Base-by-base conservation (phyloP, 2,888 invertebrate species). In the Morpho helenor region DNA sequence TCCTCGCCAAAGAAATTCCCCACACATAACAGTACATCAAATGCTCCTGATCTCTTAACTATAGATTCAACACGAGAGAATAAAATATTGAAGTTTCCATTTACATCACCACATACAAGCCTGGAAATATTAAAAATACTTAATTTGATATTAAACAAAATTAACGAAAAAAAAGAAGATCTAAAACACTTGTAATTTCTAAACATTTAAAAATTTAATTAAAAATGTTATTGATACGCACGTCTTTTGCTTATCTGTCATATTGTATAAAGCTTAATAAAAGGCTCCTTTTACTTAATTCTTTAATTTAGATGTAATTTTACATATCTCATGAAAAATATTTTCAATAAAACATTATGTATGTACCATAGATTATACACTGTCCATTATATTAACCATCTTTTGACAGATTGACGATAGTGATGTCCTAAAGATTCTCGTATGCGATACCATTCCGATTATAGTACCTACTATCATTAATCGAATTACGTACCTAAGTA, bases 1-100 rank as follows among this genome's bases (percentile, higher is more conserved):
- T 94, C 93, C 61, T 93, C 86, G 1, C 96, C 96, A 83, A 98
- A 98, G 81, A 98, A 98, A 73, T 97, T 95, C 8, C 98, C 98
- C 59, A 96, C 95, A 79, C 98, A 98, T 5, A 98, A 80, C 8
- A 98, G 74, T 64, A 96, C 92, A 75, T 96, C 96, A 79, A 97
- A 97, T 0, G 95, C 94, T 0, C 98, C 98, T 62, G 95, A 95
- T 80, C 97, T 98, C 74, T 95, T 95, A 70, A 96, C 94, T 39
- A 98, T 95, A 8, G 91, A 91, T 55, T 94, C 94, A 0, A 98
- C 94, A 76, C 96, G 94, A 59, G 94, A 93, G 83, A 97, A 98
- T n/a, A 98, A 82, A 31, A 93, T 87, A 65, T 94, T 94, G 73
- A 98, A 97, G 68, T 94, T 94, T 8, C 98, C 98, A 66, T 96